Percentiles rank a stretch among this genome's conserved stretches.
Evolutionary conservation across 2,888 invertebrate genomes (phyloP).

Genomic region (Pseudococcus longispinus): DNA sequence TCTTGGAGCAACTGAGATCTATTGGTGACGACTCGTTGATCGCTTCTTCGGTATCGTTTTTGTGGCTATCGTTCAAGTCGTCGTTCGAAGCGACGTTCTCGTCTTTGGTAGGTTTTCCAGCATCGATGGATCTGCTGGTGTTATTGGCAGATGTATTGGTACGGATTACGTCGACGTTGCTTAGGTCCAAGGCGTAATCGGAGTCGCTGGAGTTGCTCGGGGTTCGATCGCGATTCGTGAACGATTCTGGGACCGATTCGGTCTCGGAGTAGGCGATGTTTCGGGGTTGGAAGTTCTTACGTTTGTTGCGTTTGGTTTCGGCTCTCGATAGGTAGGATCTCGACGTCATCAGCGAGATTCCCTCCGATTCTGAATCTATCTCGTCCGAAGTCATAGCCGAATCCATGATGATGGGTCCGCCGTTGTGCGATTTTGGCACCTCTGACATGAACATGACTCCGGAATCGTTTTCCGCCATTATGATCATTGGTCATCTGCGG

Average conservation of each 20-base stretch:
- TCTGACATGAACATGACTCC: constrained; percentile 70
- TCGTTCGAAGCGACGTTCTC: constrained; percentile 63
- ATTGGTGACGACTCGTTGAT: constrained; percentile 65
- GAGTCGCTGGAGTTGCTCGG: constrained; percentile 58
- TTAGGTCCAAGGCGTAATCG: constrained; percentile 62
- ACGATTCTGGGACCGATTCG: constrained; percentile 57
- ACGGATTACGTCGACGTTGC: constrained; percentile 60
- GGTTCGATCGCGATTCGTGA: constrained; percentile 24
- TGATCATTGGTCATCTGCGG: constrained; percentile 60
- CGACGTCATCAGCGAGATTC: constrained; percentile 59
- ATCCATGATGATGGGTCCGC: constrained; percentile 60
- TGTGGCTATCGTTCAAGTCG: constrained; percentile 62
- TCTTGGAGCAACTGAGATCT: constrained; percentile 65
- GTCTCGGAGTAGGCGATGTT: constrained; percentile 67
- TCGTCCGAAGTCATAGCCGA: constrained; percentile 65
- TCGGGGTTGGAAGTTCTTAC: constrained; percentile 80
- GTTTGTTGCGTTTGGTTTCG: constrained; percentile 68
- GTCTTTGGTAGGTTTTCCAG: constrained; percentile 35
- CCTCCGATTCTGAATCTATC: constrained; percentile 64
- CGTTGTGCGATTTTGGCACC: constrained; percentile 60
- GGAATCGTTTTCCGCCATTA: constrained; percentile 63
- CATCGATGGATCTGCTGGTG: neutral
- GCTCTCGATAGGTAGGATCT: constrained; percentile 52
- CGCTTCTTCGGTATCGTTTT: constrained; percentile 59
- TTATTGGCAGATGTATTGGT: constrained; percentile 50